These are phyloP conservation scores for Calyptomena viridis DNA, from an alignment of 2,113 vertebrate species.

Conservation along the genomic window DNA sequence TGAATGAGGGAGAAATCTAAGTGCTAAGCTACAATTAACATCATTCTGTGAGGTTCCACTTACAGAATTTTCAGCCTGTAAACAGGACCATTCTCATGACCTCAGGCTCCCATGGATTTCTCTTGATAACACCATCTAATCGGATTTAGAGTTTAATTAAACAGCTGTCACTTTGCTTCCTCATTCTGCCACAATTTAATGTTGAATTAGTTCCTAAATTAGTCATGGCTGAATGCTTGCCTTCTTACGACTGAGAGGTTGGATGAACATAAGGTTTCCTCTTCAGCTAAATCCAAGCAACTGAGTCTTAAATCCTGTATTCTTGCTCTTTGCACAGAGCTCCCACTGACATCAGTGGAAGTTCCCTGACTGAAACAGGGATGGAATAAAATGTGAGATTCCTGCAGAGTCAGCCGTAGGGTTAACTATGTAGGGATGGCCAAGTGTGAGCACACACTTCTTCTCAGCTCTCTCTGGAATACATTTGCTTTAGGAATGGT, in stretches of 20 bases:
- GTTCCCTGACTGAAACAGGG: background rate
- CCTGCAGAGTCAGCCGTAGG: background rate
- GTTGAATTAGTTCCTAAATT: constrained; percentile 63
- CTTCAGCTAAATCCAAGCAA: background rate
- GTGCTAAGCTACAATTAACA: background rate
- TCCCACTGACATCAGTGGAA: background rate
- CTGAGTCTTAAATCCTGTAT: background rate
- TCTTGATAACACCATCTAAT: constrained; percentile 55
- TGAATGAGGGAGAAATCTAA: background rate
- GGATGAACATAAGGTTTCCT: constrained; percentile 20
- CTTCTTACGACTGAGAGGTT: background rate
- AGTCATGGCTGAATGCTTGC: constrained; percentile 31
- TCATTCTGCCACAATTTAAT: constrained; percentile 35
- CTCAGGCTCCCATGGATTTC: constrained; percentile 49
- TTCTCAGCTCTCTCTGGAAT: background rate
- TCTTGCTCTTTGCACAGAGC: background rate
- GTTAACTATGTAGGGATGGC: background rate
- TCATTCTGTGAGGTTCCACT: background rate
- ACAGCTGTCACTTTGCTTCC: constrained; percentile 67
- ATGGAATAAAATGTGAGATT: background rate
- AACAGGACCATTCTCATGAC: constrained; percentile 43
- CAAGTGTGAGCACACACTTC: background rate
- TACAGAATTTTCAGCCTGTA: background rate
- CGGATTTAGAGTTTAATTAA: constrained; percentile 65
- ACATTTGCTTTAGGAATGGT: background rate